These are phyloP conservation scores for Dendrolimus kikuchii DNA, from an alignment of 1,140 invertebrate species.

Conservation along the genomic window DNA sequence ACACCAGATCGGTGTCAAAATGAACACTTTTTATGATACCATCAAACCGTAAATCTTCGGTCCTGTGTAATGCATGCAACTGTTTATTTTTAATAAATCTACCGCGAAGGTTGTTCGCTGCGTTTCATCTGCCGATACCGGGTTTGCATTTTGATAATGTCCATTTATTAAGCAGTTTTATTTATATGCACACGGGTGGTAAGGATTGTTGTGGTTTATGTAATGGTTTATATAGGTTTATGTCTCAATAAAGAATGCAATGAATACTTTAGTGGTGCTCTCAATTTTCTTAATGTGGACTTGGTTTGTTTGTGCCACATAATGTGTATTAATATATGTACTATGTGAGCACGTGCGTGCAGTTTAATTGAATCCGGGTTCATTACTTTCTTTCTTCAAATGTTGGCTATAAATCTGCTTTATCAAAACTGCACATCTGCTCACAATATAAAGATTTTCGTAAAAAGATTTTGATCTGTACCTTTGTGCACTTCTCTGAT, in stretches of 20 bases:
- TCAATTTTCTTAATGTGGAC: conserved; percentile 30
- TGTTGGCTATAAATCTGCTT: no score
- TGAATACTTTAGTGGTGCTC: conserved; percentile 38
- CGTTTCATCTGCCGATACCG: conserved; percentile 38
- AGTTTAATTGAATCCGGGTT: no score
- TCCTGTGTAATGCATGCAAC: conserved; percentile 20
- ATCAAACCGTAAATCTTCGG: conserved; percentile 55
- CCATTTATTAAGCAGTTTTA: conserved; percentile 25
- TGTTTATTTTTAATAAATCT: conserved; percentile 61
- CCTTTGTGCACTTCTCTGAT: no score
- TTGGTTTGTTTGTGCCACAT: no score
- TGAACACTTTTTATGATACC: conserved; percentile 65
- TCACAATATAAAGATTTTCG: no score
- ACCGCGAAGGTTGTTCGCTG: conserved; percentile 36
- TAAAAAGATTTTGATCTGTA: no score
- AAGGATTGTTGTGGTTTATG: conserved; percentile 27
- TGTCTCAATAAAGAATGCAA: conserved; percentile 43
- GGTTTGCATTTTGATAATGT: conserved; percentile 27
- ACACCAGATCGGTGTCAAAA: conserved; percentile 69
- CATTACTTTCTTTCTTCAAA: no score
- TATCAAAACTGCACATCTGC: no score
- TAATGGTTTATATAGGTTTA: conserved; percentile 41
- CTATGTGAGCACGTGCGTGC: no score
- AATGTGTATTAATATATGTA: no score
- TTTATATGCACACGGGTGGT: conserved; percentile 18